Evolutionary conservation across 1,140 invertebrate genomes (phyloP), one percentile per base, ranked within the genome.

Genomic region (Atta texana): DNA sequence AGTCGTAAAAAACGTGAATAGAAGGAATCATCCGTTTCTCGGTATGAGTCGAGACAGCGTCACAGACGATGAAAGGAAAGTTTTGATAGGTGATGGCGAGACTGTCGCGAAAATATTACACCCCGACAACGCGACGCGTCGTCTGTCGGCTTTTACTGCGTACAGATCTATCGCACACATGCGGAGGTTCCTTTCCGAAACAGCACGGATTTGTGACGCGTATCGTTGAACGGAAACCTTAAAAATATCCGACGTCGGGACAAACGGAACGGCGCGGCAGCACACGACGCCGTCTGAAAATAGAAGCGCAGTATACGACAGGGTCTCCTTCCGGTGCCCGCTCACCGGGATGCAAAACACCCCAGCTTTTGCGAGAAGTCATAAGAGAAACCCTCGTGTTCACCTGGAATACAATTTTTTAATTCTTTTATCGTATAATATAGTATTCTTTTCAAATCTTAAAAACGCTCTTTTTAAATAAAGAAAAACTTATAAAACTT

Each of bases 191-290:
- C 85, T 55, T n/a, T 16, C 24, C 34, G 66, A 57, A n/a, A 63
- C 34, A 31, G 59, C 10, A 72, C 49, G 64, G 31, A 80, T 61
- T 55, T n/a, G 69, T 44, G 75, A 16, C 55, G 75, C 44, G 59
- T 44, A 28, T 76, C 61, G 66, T 51, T 44, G n/a, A 49, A 55
- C 88, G 66, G 86, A 80, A 81, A 49, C 57, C 69, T 88, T 76
- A 88, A 89, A 88, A 89, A 89, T 89, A 88, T 86, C 87, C 87
- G 49, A 81, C 77, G 86, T 39, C 74, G 51, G 28, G 59, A 87
- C 87, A 77, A 64, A 34, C 31, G 31, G 31, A 5, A 59, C 61
- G 68, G 59, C 39, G 16, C 61, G 75, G 53, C 68, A 16, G 39
- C 31, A 63, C 31, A 51, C 66, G 51, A 81, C n/a, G 76, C n/a